These are phyloP conservation scores for Chaetops frenatus DNA, from an alignment of 2,113 vertebrate genomes.

Conservation along the genomic window DNA sequence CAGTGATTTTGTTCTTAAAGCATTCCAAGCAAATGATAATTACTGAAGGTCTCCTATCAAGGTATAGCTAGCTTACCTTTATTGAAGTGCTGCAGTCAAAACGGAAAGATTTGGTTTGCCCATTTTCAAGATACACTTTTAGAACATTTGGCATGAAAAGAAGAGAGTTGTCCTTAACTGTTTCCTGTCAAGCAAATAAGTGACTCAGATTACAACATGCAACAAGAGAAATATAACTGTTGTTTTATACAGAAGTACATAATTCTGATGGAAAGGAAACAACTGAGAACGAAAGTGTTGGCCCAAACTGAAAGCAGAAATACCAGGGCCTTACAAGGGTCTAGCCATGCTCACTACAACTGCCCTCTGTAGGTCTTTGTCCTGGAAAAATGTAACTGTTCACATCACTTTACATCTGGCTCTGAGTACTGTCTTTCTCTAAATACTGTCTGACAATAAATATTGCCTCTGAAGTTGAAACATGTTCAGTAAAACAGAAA, in stretches of 20 bases:
- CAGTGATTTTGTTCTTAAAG: not conserved
- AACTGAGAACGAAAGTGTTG: not conserved
- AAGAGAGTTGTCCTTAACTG: slow-evolving; percentile 95
- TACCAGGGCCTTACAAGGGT: not conserved
- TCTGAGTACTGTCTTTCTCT: not conserved
- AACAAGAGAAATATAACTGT: not conserved
- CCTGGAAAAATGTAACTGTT: not conserved
- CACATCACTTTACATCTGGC: not conserved
- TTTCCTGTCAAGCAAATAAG: slow-evolving; percentile 77
- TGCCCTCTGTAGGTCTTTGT: not conserved
- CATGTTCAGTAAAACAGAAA: not conserved
- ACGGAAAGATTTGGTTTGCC: slow-evolving; percentile 98
- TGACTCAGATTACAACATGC: slow-evolving; percentile 22
- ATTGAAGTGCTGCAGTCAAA: slow-evolving; percentile 97
- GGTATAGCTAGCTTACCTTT: slow-evolving; percentile 78
- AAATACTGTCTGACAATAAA: not conserved
- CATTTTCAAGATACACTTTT: slow-evolving; percentile 99
- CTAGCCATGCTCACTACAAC: not conserved
- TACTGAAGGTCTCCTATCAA: not conserved
- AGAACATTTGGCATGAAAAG: slow-evolving; percentile 99
- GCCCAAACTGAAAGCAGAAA: not conserved
- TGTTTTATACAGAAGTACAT: not conserved
- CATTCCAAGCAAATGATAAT: not conserved
- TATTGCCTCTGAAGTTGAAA: not conserved
- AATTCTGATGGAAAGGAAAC: not conserved